Conservation (phyloP, 2,113 vertebrate species). For the Cinclus mexicanus region DNA sequence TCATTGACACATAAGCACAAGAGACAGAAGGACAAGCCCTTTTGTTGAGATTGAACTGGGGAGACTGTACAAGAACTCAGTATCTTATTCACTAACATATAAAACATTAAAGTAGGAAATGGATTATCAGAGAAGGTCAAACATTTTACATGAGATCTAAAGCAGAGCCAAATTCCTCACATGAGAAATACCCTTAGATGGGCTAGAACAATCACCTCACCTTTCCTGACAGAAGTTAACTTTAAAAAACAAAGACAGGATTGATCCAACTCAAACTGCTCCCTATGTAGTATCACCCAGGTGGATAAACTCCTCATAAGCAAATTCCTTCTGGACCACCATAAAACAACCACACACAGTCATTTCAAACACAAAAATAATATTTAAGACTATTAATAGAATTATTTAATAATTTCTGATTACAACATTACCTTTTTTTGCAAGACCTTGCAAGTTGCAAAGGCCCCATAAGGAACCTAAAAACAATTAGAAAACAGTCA, state of each 20-base stretch:
- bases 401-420: neutral
- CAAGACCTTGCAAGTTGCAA: constrained; percentile 91
- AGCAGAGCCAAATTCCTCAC: neutral
- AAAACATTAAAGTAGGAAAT: neutral
- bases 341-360: neutral
- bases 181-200: neutral
- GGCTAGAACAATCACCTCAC: neutral
- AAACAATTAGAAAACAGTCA: neutral
- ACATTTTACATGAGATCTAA: neutral
- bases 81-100: neutral
- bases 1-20: neutral
- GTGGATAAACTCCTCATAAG: neutral
- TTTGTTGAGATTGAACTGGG: neutral
- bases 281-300: rapidly evolving
- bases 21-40: neutral
- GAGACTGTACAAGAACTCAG: neutral
- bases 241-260: neutral
- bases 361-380: neutral
- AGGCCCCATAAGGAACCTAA: constrained; percentile 87
- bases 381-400: neutral
- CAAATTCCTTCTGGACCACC: neutral
- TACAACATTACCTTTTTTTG: constrained; percentile 89
- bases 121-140: neutral
- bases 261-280: neutral
- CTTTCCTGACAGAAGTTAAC: neutral